Evolutionary conservation across 2,113 vertebrate species (phyloP).

Genomic region (Glareola pratincola): DNA sequence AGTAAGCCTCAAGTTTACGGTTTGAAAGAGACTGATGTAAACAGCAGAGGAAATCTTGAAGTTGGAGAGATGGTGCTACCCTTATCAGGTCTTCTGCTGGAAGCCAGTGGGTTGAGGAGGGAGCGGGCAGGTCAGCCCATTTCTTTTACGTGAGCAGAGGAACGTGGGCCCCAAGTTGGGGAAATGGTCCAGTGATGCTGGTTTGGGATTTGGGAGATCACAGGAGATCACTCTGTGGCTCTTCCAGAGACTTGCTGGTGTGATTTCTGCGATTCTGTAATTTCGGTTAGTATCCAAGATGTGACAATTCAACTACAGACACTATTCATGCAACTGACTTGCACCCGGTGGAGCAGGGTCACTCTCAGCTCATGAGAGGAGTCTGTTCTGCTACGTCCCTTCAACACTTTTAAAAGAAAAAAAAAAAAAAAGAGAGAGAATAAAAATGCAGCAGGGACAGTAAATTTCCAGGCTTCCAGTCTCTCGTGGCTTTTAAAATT

Average conservation of each 20-base stretch:
- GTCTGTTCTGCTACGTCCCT: neutral
- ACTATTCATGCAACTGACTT: neutral
- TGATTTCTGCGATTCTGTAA: neutral
- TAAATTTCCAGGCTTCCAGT: neutral
- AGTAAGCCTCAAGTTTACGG: neutral
- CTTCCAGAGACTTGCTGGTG: neutral
- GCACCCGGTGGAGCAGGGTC: neutral
- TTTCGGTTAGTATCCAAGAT: neutral
- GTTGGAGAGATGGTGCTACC: neutral
- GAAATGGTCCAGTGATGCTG: neutral
- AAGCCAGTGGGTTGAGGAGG: neutral
- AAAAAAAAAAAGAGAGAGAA: neutral
- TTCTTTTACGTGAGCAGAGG: neutral
- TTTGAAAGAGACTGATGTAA: neutral
- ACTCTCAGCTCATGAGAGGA: neutral
- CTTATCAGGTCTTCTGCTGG: neutral
- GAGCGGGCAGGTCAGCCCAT: accelerated
- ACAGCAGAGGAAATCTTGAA: neutral
- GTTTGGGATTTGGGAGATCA: neutral
- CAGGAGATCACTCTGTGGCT: neutral
- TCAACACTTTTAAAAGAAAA: neutral
- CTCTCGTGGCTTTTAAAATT: neutral
- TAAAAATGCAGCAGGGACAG: neutral
- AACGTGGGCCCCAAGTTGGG: neutral
- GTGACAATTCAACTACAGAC: neutral